A percentile compares a stretch with the other conserved stretches of the same genome.
These are phyloP conservation scores for Leiothrix lutea DNA, from an alignment of 2,113 vertebrate species.

Conservation along the genomic window DNA sequence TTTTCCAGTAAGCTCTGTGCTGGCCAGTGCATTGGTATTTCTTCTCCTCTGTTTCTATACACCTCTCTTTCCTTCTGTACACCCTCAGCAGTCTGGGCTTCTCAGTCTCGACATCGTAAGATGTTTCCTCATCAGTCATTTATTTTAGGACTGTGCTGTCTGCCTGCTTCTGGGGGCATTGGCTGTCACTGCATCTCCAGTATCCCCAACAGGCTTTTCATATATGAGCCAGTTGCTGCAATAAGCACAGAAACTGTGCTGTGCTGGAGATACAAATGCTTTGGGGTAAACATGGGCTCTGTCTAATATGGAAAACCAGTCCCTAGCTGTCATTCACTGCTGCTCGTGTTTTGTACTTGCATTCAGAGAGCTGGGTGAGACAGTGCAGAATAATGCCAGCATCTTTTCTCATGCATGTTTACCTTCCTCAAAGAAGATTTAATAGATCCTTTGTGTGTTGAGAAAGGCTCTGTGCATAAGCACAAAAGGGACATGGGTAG, in stretches of 20 bases:
- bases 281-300: not conserved
- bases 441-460: not conserved
- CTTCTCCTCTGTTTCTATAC: not conserved
- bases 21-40: not conserved
- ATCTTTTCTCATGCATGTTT: not conserved
- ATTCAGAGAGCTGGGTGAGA: not conserved
- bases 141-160: not conserved
- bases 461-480: not conserved
- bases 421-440: not conserved
- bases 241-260: not conserved
- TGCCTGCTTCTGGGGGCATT: not conserved
- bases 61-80: not conserved
- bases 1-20: not conserved
- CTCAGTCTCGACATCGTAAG: not conserved
- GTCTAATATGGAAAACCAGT: not conserved
- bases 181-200: not conserved
- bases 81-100: not conserved
- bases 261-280: not conserved
- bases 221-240: not conserved
- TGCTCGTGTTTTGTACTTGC: not conserved
- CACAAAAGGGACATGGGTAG: not conserved
- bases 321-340: not conserved
- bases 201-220: not conserved
- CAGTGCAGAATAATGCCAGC: not conserved
- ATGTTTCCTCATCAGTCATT: not conserved